Base-by-base conservation (phyloP, 2,797 vertebrate species). In the Oreortyx pictus region DNA sequence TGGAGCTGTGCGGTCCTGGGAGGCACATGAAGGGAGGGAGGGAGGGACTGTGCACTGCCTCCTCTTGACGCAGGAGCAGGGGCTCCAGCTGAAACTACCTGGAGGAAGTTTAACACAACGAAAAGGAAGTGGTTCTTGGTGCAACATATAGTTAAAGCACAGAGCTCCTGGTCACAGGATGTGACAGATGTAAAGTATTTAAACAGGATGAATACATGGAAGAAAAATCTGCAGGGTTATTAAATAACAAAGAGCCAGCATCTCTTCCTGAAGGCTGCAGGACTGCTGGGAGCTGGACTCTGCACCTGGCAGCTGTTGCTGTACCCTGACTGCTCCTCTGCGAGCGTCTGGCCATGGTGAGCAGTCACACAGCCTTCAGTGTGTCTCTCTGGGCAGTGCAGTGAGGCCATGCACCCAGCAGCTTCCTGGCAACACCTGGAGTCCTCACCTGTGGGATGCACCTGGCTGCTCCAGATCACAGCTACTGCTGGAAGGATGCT, bases 191-290 rank as follows among this genome's bases (percentile, higher is more conserved):
- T 47, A 82, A 84, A 77, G 70, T 56, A 6, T 46, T 95, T 84
- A 54, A 89, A 95, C 74, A 92, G 91, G 24, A 88, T 93, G 92
- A 93, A 96, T 96, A 94, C 66, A 86, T 92, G 89, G 92, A 94
- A 94, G 88, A 96, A 94, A 96, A 94, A 83, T 92, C 91, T 86
- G 92, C 78, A 73, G 82, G 50, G 85, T 75, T 91, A n/a, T 88
- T 56, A 41, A 89, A 88, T 17, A 91, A 91, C 89, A 93, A 94
- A 92, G 89, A 56, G 46, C 35, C 50, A 74, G 39, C 66, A 65
- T 61, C 73, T 90, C 70, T 89, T 95, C 56, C 87, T 83, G 72
- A 41, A 65, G 56, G 79, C 62, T 93, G 60, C 50, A 65, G 46
- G 41, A 39, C 65, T 37, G 72, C 37, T 85, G 71, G 41, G 37